Evolutionary conservation across 1,140 invertebrate species (phyloP).

Genomic region (Tribolium castaneum): DNA sequence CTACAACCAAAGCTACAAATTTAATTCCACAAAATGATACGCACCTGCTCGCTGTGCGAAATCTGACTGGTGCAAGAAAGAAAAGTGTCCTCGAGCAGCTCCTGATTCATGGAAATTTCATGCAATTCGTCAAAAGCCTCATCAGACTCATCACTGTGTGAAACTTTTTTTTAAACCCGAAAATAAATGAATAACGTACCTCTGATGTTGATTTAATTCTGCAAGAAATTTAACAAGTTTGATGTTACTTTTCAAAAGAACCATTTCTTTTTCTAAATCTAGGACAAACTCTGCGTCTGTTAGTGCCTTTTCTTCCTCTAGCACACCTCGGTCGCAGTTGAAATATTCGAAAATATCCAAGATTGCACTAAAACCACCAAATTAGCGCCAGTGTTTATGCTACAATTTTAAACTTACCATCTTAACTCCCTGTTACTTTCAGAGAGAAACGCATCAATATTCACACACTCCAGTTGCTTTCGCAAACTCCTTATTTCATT

Average conservation of each 20-base stretch:
- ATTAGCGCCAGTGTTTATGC: neutral
- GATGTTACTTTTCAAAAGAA: neutral
- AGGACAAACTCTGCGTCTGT: neutral
- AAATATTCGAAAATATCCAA: neutral
- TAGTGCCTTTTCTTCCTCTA: neutral
- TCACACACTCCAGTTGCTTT: neutral
- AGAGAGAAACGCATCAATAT: neutral
- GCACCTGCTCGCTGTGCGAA: neutral
- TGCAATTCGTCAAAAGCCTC: neutral
- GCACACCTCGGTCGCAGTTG: neutral
- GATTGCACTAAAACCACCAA: neutral
- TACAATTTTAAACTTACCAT: neutral
- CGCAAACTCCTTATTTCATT: conserved; percentile 10
- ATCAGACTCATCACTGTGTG: neutral
- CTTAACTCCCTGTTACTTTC: conserved; percentile 12
- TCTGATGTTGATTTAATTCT: neutral
- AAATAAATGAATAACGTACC: neutral
- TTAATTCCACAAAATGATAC: too few relatives aligned
- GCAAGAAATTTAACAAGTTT: neutral
- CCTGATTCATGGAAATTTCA: neutral
- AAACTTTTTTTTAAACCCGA: neutral
- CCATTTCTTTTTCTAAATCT: conserved; percentile 6
- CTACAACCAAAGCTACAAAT: neutral
- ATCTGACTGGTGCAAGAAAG: neutral
- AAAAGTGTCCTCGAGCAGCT: neutral